A percentile compares a stretch with the other conserved stretches of the same genome.
phyloP scores from a whole-genome alignment of 2,888 invertebrate genomes.

The Tetrapedia diversipes region DNA sequence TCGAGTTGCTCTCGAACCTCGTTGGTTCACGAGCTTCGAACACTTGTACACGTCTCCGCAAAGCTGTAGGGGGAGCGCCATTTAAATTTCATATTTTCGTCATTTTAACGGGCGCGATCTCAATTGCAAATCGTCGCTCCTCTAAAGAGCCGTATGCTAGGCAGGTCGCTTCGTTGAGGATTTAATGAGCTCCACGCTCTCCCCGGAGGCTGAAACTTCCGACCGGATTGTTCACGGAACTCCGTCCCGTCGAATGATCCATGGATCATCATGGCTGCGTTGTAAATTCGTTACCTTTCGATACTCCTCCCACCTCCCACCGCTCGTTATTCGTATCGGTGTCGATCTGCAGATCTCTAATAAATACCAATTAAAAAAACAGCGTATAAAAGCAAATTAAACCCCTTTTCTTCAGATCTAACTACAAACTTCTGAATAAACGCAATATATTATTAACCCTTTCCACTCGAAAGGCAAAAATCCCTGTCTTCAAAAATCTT shows the following conservation, averaged over 20 bases:
- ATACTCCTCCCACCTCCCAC: neutral
- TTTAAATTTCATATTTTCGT: constrained; percentile 65
- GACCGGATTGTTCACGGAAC: constrained; percentile 12
- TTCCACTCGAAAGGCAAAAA: too few species aligned
- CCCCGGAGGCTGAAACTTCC: constrained; percentile 34
- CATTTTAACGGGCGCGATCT: constrained; percentile 43
- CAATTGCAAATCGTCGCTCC: constrained; percentile 57
- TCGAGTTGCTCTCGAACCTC: neutral
- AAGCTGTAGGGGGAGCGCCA: constrained; percentile 9
- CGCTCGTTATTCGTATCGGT: neutral
- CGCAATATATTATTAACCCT: too few species aligned
- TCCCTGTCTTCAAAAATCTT: too few species aligned
- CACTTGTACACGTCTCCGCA: neutral
- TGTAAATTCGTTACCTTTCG: neutral
- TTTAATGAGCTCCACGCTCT: constrained; percentile 48
- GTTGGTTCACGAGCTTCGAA: neutral
- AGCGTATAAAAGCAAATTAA: too few species aligned
- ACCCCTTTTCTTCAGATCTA: too few species aligned
- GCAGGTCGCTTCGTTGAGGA: constrained; percentile 7
- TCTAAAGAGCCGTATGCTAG: constrained; percentile 7
- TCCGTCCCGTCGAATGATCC: neutral
- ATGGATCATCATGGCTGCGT: neutral
- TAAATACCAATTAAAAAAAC: too few species aligned
- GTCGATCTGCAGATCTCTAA: too few species aligned
- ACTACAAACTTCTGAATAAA: too few species aligned